Evolutionary conservation across 2,888 invertebrate genomes (phyloP), one percentile per base, ranked within the genome.

Genomic region (Catonia carolina): DNA sequence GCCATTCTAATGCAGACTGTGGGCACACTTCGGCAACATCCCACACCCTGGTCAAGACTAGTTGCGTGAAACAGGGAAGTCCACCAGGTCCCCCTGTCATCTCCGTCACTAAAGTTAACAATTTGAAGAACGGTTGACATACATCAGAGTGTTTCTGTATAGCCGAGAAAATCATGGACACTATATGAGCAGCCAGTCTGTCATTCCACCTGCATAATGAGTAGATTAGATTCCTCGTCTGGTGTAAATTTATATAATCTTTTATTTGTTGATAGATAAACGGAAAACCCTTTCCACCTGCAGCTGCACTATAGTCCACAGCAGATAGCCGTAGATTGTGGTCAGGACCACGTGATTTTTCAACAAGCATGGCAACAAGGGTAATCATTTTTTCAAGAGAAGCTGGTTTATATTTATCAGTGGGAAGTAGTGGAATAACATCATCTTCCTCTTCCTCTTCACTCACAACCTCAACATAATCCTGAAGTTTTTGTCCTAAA

Each of bases 381-480:
- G 92, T 89, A 63, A 95, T 90, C 95, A 96, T 95, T 75, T 95
- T 95, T 73, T 95, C 95, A 12, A 96, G 74, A 1, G 94, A 93
- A 1, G 89, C 89, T 0, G 94, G 93, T 60, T 92, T 82, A 64
- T 90, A 83, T 71, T 93, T 92, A 60, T 85, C 85, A 1, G 81
- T 77, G 0, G 82, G 78, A 47, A 83, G 74, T 1, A 84, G 78
- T 1, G 84, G 78, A 7, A 78, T 75, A 8, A 81, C 78, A 60
- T 85, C 85, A 60, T 85, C 84, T 60, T 85, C 84, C 51, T 64
- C 60, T 20, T 65, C 64, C 50, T 83, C 83, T 66, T 85, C 85
- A 60, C 84, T 84, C n/a, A 83, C 78, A 50, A 83, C 81, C 61
- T 85, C 83, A 75, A 84, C 83, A 70, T 81, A 82, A 69, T 86